phyloP scores from a whole-genome alignment of 2,797 vertebrate species.

The Periparus ater region DNA sequence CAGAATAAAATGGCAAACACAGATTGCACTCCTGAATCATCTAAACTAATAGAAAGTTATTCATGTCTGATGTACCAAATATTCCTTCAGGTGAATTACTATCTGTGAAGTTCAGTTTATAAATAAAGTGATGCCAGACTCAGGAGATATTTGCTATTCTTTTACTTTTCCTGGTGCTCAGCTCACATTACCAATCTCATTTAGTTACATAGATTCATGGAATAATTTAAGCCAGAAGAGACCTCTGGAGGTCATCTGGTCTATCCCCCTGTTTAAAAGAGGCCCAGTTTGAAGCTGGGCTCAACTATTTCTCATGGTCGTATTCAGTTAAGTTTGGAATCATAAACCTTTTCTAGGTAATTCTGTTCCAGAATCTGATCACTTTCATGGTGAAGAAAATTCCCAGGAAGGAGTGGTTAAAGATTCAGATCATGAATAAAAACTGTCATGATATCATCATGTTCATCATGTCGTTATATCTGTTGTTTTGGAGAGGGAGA shows the following conservation, averaged over 20 bases:
- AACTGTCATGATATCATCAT: not conserved
- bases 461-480: not conserved
- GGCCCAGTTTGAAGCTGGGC: not conserved
- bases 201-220: not conserved
- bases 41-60: not conserved
- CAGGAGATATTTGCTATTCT: not conserved
- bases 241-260: not conserved
- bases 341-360: not conserved
- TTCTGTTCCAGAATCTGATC: not conserved
- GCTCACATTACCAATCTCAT: not conserved
- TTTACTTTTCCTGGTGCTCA: not conserved
- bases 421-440: not conserved
- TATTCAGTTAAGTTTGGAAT: not conserved
- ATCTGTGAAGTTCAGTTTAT: not conserved
- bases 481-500: not conserved
- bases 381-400: not conserved
- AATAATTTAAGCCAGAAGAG: not conserved
- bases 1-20: not conserved
- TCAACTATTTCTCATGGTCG: not conserved
- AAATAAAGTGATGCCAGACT: not conserved
- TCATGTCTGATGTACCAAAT: not conserved
- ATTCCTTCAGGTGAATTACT: not conserved
- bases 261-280: not conserved
- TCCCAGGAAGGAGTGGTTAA: not conserved
- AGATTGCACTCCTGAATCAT: not conserved